Percentiles rank a stretch among this genome's conserved stretches.
Evolutionary conservation across 2,888 invertebrate genomes (phyloP).

Genomic region (Chrysomela aeneicollis): DNA sequence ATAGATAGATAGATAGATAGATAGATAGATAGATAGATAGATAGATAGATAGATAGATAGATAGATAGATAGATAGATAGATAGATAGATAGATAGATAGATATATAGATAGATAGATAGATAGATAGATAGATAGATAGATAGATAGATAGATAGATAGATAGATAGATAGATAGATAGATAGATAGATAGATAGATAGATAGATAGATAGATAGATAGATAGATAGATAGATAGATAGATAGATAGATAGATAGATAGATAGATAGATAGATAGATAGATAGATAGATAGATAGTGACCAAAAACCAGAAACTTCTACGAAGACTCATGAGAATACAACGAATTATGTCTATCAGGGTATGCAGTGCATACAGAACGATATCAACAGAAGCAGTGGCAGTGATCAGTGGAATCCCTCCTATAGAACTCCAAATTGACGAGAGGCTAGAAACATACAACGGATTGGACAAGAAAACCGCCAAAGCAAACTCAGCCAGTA

Average conservation of each 20-base stretch:
- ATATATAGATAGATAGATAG: background rate
- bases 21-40: background rate
- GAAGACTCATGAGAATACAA: background rate
- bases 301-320: no score
- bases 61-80: background rate
- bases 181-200: no score
- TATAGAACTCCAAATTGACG: no score
- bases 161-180: conserved; percentile 7
- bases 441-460: no score
- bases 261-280: no score
- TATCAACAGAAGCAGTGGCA: no score
- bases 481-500: no score
- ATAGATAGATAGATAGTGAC: conserved; percentile 7
- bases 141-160: background rate
- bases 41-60: background rate
- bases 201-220: no score
- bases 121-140: background rate
- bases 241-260: no score
- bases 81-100: background rate
- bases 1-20: background rate
- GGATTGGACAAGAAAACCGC: no score
- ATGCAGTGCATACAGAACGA: background rate
- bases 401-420: no score
- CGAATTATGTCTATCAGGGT: background rate
- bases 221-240: no score